phyloP scores from a whole-genome alignment of 2,888 invertebrate genomes.

The Eumacrocentrus americanus region DNA sequence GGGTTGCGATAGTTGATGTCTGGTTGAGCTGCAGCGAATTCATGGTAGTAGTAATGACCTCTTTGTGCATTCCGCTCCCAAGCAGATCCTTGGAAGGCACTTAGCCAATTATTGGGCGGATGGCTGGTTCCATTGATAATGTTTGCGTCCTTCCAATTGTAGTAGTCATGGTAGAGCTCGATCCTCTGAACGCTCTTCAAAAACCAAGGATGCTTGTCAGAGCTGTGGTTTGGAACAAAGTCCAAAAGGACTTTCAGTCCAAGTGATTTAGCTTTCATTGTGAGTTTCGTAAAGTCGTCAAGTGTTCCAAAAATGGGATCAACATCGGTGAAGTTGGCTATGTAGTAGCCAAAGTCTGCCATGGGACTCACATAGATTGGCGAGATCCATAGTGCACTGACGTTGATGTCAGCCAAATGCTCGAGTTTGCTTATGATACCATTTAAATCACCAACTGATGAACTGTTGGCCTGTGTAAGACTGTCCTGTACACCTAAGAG shows the following conservation, averaged over 20 bases:
- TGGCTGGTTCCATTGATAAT: slow-evolving; percentile 47
- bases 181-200: slow-evolving; percentile 68
- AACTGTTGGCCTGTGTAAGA: slow-evolving; percentile 13
- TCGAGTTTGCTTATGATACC: slow-evolving; percentile 61
- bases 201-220: slow-evolving; percentile 84
- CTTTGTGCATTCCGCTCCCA: slow-evolving; percentile 69
- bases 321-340: slow-evolving; percentile 66
- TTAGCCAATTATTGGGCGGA: slow-evolving; percentile 65
- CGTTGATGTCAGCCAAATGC: slow-evolving; percentile 67
- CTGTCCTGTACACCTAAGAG: slow-evolving; percentile 17
- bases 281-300: slow-evolving; percentile 64
- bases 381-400: slow-evolving; percentile 72
- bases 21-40: slow-evolving; percentile 68
- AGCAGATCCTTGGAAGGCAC: slow-evolving; percentile 66
- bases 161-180: slow-evolving; percentile 74
- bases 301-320: slow-evolving; percentile 68
- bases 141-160: slow-evolving; percentile 75
- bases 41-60: slow-evolving; percentile 70
- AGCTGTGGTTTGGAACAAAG: slow-evolving; percentile 71
- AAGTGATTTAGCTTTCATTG: slow-evolving; percentile 56
- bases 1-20: slow-evolving; percentile 71
- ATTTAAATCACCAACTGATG: slow-evolving; percentile 47
- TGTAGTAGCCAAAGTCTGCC: slow-evolving; percentile 72
- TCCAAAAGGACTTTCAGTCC: slow-evolving; percentile 61
- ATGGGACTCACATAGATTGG: slow-evolving; percentile 74